A percentile compares a stretch with the other conserved stretches of the same genome.
These are phyloP conservation scores for Leptopilina boulardi DNA, from an alignment of 1,140 invertebrate genomes.

Conservation along the genomic window DNA sequence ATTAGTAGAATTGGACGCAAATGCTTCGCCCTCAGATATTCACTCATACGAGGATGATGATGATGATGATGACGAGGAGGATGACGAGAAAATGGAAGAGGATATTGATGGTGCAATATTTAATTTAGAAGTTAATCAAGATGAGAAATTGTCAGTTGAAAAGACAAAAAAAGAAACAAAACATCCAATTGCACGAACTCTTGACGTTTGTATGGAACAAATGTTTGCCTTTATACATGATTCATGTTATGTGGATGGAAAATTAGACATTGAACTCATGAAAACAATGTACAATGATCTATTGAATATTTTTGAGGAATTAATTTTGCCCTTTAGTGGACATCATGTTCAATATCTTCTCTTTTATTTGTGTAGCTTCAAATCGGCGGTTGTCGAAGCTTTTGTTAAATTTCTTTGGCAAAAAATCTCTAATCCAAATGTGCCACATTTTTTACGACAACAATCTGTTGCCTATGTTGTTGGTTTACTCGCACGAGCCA, in stretches of 20 bases:
- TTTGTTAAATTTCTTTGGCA: slow-evolving; percentile 87
- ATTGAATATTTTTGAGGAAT: slow-evolving; percentile 82
- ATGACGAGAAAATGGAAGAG: slow-evolving; percentile 67
- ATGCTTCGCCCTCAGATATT: slow-evolving; percentile 78
- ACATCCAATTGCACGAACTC: slow-evolving; percentile 76
- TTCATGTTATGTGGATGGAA: slow-evolving; percentile 69
- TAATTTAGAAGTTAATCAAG: slow-evolving; percentile 69
- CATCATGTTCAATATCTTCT: slow-evolving; percentile 88
- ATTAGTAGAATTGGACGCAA: slow-evolving; percentile 82
- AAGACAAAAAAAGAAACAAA: slow-evolving; percentile 63
- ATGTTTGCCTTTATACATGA: slow-evolving; percentile 79
- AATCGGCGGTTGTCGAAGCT: slow-evolving; percentile 79
- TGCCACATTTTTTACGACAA: slow-evolving; percentile 82
- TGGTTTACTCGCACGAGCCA: slow-evolving; percentile 84
- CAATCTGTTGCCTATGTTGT: slow-evolving; percentile 84
- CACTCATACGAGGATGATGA: slow-evolving; percentile 69
- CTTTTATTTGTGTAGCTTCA: slow-evolving; percentile 86
- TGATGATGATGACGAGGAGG: slow-evolving; percentile 66
- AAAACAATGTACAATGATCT: slow-evolving; percentile 75
- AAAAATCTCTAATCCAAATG: slow-evolving; percentile 82
- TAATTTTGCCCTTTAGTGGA: slow-evolving; percentile 85
- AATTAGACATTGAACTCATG: slow-evolving; percentile 69
- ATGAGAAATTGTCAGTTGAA: slow-evolving; percentile 59
- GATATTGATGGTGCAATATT: slow-evolving; percentile 68
- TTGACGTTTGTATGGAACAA: slow-evolving; percentile 82